These are phyloP conservation scores for Macropis europaea DNA, from an alignment of 2,888 invertebrate species.

Conservation along the genomic window DNA sequence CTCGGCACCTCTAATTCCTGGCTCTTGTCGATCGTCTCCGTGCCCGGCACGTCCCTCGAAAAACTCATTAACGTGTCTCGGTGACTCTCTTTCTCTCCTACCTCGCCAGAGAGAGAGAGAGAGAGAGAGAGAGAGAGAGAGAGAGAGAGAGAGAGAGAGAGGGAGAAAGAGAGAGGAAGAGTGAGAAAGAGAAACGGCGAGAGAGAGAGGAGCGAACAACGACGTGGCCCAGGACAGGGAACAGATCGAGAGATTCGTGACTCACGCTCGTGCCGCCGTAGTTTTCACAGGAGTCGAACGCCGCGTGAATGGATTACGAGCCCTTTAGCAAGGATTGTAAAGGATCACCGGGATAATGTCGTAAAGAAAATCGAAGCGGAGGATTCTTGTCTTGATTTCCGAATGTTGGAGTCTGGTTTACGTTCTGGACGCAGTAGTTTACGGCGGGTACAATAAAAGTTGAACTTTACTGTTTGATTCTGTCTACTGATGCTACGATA, in stretches of 20 bases:
- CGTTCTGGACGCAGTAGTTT: too few relatives aligned
- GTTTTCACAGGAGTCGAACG: neutral
- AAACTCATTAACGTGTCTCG: constrained; percentile 79
- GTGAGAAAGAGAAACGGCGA: constrained; percentile 13
- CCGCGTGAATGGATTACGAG: neutral
- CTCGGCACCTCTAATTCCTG: constrained; percentile 69
- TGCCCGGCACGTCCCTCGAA: constrained; percentile 75
- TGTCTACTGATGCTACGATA: too few relatives aligned
- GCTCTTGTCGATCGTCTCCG: constrained; percentile 73
- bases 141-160: too few relatives aligned
- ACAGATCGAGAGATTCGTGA: constrained; percentile 21
- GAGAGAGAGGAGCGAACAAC: constrained; percentile 14
- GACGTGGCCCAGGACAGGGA: constrained; percentile 8
- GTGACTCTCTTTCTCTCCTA: constrained; percentile 34
- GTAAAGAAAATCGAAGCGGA: too few relatives aligned
- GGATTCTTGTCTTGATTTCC: too few relatives aligned
- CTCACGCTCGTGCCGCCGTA: neutral
- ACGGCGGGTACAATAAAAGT: too few relatives aligned
- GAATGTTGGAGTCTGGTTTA: too few relatives aligned
- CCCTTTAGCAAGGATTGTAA: neutral
- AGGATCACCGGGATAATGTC: neutral
- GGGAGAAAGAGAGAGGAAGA: neutral
- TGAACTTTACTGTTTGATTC: too few relatives aligned
- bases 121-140: neutral
- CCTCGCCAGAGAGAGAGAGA: too few relatives aligned